Evolutionary conservation across 1,140 invertebrate species (phyloP).

Genomic region (Hydropsyche tenuis): DNA sequence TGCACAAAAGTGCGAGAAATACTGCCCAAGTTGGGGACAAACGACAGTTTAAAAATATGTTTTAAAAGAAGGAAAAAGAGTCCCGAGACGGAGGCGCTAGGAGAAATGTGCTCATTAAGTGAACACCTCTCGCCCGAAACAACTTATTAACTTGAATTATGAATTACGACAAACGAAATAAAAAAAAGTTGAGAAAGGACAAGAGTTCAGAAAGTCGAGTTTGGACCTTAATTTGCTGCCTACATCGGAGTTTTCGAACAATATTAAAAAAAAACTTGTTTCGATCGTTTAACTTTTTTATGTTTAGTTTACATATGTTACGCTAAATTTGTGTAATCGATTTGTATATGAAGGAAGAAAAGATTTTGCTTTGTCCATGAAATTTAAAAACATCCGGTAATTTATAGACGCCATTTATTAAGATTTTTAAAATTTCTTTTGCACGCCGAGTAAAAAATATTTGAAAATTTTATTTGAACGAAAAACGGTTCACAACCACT

Average conservation of each 20-base stretch:
- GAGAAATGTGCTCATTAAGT: conserved; percentile 23
- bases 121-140: conserved; percentile 3
- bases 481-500: too few species aligned
- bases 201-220: not conserved
- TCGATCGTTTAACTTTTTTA: not conserved
- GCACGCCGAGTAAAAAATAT: too few species aligned
- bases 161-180: conserved; percentile 4
- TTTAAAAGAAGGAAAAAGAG: conserved; percentile 3
- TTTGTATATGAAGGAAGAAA: too few species aligned
- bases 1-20: conserved; percentile 36
- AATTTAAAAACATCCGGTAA: too few species aligned
- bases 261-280: conserved; percentile 14
- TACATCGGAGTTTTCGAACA: not conserved
- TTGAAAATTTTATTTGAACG: too few species aligned
- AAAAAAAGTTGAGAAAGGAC: not conserved
- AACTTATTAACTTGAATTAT: conserved; percentile 7
- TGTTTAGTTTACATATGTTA: too few species aligned
- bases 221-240: not conserved
- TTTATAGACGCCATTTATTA: too few species aligned
- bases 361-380: too few species aligned
- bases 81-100: not conserved
- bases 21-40: conserved; percentile 39
- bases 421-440: too few species aligned
- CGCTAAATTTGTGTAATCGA: too few species aligned
- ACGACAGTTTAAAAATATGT: conserved; percentile 47